phyloP scores from a whole-genome alignment of 2,797 vertebrate genomes.

The Parotocinclus haroldoi region DNA sequence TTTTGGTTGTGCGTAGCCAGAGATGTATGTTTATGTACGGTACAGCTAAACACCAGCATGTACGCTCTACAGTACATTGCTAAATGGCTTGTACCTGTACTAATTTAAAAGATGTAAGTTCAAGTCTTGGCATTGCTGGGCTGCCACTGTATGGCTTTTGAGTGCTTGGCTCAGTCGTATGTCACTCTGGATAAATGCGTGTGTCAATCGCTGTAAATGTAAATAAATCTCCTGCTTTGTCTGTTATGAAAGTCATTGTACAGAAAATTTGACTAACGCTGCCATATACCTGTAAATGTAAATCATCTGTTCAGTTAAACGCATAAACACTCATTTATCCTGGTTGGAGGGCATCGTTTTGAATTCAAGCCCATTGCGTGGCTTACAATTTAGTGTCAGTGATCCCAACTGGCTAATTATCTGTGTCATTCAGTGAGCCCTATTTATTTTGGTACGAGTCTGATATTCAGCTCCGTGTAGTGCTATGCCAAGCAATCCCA shows the following conservation, averaged over 20 bases:
- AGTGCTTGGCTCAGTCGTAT: no score
- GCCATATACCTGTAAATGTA: neutral
- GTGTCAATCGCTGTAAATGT: no score
- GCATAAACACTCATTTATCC: constrained; percentile 8
- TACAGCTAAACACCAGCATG: no score
- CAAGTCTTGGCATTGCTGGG: no score
- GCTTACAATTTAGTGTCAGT: constrained; percentile 13
- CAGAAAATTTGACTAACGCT: neutral
- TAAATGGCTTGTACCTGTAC: no score
- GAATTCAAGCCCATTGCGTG: constrained; percentile 15
- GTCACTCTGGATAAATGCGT: no score
- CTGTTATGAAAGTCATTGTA: constrained; percentile 3
- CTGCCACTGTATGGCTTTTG: no score
- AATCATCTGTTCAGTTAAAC: no score
- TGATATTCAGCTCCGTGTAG: constrained; percentile 17
- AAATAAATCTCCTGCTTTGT: neutral
- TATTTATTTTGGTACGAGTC: constrained; percentile 29
- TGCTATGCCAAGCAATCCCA: constrained; percentile 17
- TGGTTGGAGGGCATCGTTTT: constrained; percentile 29
- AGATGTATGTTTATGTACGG: no score
- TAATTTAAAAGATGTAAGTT: no score
- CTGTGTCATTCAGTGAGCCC: constrained; percentile 17
- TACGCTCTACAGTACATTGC: no score
- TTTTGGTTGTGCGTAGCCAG: no score
- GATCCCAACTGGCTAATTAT: constrained; percentile 32